Evolutionary conservation across 1,140 invertebrate species (phyloP), one percentile per base, ranked within the genome.

Genomic region (Oryzaephilus surinamensis): DNA sequence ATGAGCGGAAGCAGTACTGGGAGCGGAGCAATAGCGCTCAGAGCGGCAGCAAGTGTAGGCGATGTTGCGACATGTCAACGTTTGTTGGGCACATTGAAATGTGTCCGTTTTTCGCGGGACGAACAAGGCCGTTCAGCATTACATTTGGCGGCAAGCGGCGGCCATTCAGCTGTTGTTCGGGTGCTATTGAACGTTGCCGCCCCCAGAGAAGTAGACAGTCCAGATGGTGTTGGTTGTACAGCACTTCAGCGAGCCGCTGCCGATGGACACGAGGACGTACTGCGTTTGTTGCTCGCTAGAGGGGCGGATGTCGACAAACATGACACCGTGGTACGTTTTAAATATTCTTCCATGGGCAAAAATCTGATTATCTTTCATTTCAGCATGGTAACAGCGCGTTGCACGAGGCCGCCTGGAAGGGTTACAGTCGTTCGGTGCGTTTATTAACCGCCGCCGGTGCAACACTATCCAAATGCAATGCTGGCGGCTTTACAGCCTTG

Each of bases 361-460:
- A 6, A n/a, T 24, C 8, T 24, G 23, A n/a, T 24, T 24, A 7
- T 37, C 0, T 28, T 23, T 46, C n/a, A 45, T 67, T 69, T 27
- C 67, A 91, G 84, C 84, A 93, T 66, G 91, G 90, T 24, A 97
- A 97, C 69, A 88, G 88, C 19, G 80, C 91, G 2, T 61, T 93
- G 4, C 93, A 97, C 63, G 92, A 96, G 63, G 87, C 91, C 2
- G 79, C 90, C 1, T 96, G 91, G 87, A 86, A 92, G 49, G 92
- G 93, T 0, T 95, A 81, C 63, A 93, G 89, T 57, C 73, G 81
- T 31, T 87, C 84, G 23, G 78, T 91, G 16, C 76, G 84, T 43
- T 62, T 83, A 11, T 70, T 97, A 23, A 75, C 77, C 18, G 74
- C 80, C 28, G 72, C 77, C 26, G 76, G 78, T 27, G 77, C 79